phyloP scores from a whole-genome alignment of 2,113 vertebrate genomes.

The Oncorhynchus gorbuscha region DNA sequence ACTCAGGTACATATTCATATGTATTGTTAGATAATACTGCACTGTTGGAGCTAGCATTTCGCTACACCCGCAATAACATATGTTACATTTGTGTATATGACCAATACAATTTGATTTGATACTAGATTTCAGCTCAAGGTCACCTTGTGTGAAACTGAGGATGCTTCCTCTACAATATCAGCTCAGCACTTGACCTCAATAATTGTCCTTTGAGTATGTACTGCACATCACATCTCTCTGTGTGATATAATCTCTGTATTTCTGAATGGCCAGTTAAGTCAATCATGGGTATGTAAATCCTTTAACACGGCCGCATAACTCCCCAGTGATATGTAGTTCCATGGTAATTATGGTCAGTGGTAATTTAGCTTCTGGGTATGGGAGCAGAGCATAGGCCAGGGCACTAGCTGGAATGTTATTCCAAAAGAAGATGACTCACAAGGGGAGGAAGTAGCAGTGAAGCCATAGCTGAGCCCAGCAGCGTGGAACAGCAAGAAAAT shows the following conservation, averaged over 20 bases:
- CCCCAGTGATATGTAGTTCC: neutral
- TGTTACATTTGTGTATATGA: no score
- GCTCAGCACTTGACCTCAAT: slow-evolving; percentile 66
- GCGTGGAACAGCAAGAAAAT: slow-evolving; percentile 44
- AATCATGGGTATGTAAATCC: neutral
- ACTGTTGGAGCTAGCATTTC: slow-evolving; percentile 36
- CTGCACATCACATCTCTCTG: neutral
- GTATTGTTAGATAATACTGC: slow-evolving; percentile 38
- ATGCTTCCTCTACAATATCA: slow-evolving; percentile 55
- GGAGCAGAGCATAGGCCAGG: slow-evolving; percentile 25
- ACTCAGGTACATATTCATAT: slow-evolving; percentile 11
- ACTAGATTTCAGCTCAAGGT: slow-evolving; percentile 73
- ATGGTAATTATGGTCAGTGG: neutral
- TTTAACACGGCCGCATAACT: neutral
- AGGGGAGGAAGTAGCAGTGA: neutral
- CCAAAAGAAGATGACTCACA: slow-evolving; percentile 55
- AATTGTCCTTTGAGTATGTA: slow-evolving; percentile 57
- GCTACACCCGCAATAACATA: no score
- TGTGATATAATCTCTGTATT: neutral
- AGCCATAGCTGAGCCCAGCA: neutral
- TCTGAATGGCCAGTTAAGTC: neutral
- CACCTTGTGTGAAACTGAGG: slow-evolving; percentile 56
- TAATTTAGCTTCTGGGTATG: neutral
- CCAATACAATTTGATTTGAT: no score
- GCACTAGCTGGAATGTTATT: slow-evolving; percentile 35